Base-by-base conservation (phyloP, 2,888 invertebrate species). In the Theretra japonica region DNA sequence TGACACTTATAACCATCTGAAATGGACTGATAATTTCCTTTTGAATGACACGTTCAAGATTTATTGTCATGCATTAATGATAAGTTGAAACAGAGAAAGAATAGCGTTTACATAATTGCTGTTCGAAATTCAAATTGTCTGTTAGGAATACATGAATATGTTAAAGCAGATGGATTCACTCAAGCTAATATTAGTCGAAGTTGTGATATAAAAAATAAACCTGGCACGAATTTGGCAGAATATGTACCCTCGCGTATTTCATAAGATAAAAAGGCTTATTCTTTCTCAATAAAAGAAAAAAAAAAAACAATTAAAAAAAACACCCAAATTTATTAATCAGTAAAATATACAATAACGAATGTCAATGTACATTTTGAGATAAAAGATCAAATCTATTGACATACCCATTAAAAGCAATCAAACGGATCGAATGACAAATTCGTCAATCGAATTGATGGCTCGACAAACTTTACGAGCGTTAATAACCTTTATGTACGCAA, bases 1-100 rank as follows among this genome's bases (percentile, higher is more conserved):
- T 87, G 78, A 85, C 88, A 86, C 84, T 87, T 85, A 87, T 87
- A 87, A 93, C 87, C 94, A 94, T 94, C 92, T 90, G 93, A 84
- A 89, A 88, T 69, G n/a, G 33, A 17, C 11, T 19, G 48, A 60
- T 8, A 28, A 60, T 19, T 50, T 28, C 28, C 4, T 70, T 62
- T 70, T 33, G 25, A 56, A 11, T 65, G 56, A 71, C 70, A 71
- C 62, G 60, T 71, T 65, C 65, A 71, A 71, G 25, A 53, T 53
- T 56, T 69, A 53, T 56, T 56, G 68, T 28, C 59, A 69, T 1
- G 19, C 19, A 25, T 19, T 25, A 48, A 41, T 53, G 15, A 68
- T 53, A 3, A n/a, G 33, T 41, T 17, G 33, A 6, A 48, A 19
- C 33, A 8, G 30, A 60, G 30, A 60, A 60, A 59, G 7, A 28